Base-by-base conservation (phyloP, 2,888 invertebrate species). In the Muschampia plurimacula region DNA sequence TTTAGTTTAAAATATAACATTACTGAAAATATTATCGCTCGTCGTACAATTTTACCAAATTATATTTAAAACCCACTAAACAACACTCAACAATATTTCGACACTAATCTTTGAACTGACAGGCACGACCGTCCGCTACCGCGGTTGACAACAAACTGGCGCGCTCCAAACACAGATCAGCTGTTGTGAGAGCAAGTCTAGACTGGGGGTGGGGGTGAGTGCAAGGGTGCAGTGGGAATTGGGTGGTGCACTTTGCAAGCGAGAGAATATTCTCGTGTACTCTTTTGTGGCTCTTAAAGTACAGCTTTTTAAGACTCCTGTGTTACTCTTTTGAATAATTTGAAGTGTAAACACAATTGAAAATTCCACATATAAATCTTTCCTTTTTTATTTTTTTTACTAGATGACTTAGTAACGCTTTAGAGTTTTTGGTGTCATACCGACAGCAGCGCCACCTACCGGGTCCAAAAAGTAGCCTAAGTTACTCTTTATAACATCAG, bases 131-230 rank as follows among this genome's bases (percentile, higher is more conserved):
- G 75, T 74, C 52, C 74, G 28, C 73, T 74, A 63, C 80, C 76
- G 71, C 75, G 77, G 75, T 74, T 71, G 57, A 75, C 74, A 74
- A 65, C 71, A 73, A 67, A 83, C 83, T 83, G 78, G 76, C 68
- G 69, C 69, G 69, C 22, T 22, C 15, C 28, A 41, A 76, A 76
- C 73, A 74, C 69, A 69, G 74, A 77, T 78, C 79, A 81, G 80
- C 81, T 80, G 78, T 76, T 52, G n/a, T 15, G 52, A 52, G 52
- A 52, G 52, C 52, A 15, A 2, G 75, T 74, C 75, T 75, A 72
- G 74, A 75, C 75, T 15, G 64, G 73, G 67, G 67, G 69, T 9
- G 59, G 72, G 62, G 66, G 69, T 22, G 41, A 22, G 55, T 64
- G 74, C 74, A 62, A 13, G 52, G 52, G 41, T 15, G 52, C 52